phyloP scores from a whole-genome alignment of 2,113 vertebrate genomes.

The Brachypteracias leptosomus region DNA sequence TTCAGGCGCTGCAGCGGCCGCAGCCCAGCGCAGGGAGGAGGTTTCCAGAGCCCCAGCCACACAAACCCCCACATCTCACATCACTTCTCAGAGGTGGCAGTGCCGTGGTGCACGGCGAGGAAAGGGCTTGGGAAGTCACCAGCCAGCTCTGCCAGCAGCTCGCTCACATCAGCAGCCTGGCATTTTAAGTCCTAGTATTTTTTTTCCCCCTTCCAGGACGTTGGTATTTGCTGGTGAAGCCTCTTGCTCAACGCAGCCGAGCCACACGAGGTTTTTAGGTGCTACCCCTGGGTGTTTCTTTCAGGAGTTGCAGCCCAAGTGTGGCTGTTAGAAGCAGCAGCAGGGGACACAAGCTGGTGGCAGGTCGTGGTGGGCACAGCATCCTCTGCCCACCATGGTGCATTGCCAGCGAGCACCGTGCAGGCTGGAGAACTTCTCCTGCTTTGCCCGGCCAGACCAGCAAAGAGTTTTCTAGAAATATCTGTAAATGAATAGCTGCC shows the following conservation, averaged over 20 bases:
- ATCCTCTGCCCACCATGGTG: fast-evolving
- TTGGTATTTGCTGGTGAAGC: not conserved
- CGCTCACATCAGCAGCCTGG: not conserved
- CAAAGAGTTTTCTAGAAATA: constrained; percentile 78
- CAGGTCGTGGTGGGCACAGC: not conserved
- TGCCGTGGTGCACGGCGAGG: not conserved
- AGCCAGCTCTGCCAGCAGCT: not conserved
- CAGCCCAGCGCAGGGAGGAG: not conserved
- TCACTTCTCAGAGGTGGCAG: not conserved
- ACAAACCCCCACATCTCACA: not conserved
- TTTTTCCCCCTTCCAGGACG: not conserved
- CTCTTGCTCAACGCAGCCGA: not conserved
- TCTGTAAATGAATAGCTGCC: constrained; percentile 92
- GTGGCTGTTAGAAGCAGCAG: not conserved
- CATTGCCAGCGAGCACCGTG: fast-evolving
- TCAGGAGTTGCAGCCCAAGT: not conserved
- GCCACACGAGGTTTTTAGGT: not conserved
- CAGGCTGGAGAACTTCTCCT: constrained; percentile 29
- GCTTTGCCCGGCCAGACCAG: constrained; percentile 62
- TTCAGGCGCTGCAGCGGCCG: not conserved
- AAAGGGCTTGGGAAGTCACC: not conserved
- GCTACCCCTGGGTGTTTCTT: not conserved
- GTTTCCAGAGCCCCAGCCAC: not conserved
- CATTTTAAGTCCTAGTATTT: not conserved
- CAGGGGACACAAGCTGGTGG: not conserved